Percentiles rank a stretch among this genome's conserved stretches.
phyloP scores from a whole-genome alignment of 2,113 vertebrate species.

The Carassius carassius region DNA sequence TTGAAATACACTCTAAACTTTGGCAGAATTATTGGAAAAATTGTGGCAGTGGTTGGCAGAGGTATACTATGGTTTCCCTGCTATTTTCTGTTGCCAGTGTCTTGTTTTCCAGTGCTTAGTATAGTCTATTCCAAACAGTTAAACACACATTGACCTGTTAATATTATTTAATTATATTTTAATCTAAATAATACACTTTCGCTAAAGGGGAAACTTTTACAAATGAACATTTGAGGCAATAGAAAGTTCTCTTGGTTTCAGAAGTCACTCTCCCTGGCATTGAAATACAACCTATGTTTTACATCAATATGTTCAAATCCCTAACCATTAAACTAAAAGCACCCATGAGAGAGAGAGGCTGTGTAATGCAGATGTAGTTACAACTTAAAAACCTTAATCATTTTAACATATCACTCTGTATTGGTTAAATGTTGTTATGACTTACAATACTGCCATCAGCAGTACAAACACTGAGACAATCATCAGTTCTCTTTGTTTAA shows the following conservation, averaged over 20 bases:
- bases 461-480: not conserved
- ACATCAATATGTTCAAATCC: not conserved
- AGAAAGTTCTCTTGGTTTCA: not conserved
- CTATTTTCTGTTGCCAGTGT: not conserved
- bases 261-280: not conserved
- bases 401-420: not conserved
- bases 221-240: not conserved
- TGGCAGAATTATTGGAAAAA: not conserved
- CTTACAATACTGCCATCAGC: conserved; percentile 18
- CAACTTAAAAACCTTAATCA: not conserved
- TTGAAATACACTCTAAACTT: not conserved
- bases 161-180: not conserved
- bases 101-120: not conserved
- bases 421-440: not conserved
- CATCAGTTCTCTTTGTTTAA: not conserved
- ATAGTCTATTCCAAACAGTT: not conserved
- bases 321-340: not conserved
- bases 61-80: not conserved
- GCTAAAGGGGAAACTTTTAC: not conserved
- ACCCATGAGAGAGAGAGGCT: not conserved
- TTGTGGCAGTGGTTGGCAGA: not conserved
- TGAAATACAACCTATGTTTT: not conserved
- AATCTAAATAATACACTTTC: not conserved
- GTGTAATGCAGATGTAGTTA: not conserved
- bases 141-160: not conserved